Base-by-base conservation (phyloP, 2,888 invertebrate species). In the Drosophila conformis region DNA sequence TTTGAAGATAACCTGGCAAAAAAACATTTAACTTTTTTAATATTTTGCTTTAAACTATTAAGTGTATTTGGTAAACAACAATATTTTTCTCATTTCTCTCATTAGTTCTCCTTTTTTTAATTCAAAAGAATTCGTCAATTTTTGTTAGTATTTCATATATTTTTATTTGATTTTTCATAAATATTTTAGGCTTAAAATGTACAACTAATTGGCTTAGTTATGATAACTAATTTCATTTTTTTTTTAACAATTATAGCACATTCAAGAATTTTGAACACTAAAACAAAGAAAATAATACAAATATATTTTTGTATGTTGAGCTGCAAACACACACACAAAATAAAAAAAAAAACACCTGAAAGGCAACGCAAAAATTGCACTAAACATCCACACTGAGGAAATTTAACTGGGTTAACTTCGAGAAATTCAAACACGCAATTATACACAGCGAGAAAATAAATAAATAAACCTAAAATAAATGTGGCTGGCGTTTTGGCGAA, bases 241-340 rank as follows among this genome's bases (percentile, higher is more conserved):
- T n/a, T 76, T 89, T 87, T 91, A 91, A 91, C 92, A 91, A 90
- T 91, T 91, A 91, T 89, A 90, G 90, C 90, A 90, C 91, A 81
- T 87, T 83, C 73, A 77, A 82, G 84, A 79, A 78, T 81, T 76
- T 78, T 74, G 77, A 68, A 66, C 73, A 76, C 62, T 76, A 66
- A 69, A 64, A 74, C 31, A 60, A 38, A 53, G 33, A 52, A 70
- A 70, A 58, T 57, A 64, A 68, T 70, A 80, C 15, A 31, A 25
- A 21, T 18, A 54, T 54, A 36, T 36, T 51, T 31, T n/a, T 51
- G 29, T 13, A 58, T 68, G 36, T 42, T 31, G 51, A 69, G 59
- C 64, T 65, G 72, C 31, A 70, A 40, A 21, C 11, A 21, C 13
- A 46, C 4, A n/a, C n/a, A n/a, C 21, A 42, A 15, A 21, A 42